phyloP scores from a whole-genome alignment of 53 echinoderm and acorn worm species.

The Mesocentrotus franciscanus region DNA sequence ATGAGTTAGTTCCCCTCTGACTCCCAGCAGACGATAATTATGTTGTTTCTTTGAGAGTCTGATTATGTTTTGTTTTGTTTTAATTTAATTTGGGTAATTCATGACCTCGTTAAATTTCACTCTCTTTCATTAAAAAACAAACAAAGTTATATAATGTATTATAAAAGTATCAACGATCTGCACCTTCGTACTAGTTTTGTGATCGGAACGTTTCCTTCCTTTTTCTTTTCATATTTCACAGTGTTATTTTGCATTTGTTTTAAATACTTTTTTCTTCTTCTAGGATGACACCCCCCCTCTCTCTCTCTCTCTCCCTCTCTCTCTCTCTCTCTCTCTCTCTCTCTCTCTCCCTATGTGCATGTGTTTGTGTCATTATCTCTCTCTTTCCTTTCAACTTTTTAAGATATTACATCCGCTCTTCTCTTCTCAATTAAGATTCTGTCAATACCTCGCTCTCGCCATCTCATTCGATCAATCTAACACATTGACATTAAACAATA shows the following conservation, averaged over 20 bases:
- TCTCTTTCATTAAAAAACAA: no score
- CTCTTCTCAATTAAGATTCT: neutral
- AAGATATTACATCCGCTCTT: neutral
- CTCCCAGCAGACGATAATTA: no score
- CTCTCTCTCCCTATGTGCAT: neutral
- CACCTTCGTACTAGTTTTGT: no score
- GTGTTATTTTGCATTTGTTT: neutral
- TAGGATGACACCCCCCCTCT: neutral
- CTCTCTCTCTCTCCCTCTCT: neutral
- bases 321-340: neutral
- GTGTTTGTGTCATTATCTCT: neutral
- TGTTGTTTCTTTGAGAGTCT: no score
- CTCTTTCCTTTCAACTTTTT: neutral
- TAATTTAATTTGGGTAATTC: no score
- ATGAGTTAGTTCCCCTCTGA: no score
- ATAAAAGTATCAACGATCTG: no score
- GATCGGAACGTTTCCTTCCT: no score
- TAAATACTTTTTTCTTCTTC: neutral
- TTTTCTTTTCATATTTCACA: neutral
- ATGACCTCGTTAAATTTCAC: no score
- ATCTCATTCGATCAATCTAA: neutral
- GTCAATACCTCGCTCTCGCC: neutral
- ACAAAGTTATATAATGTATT: no score
- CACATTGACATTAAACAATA: slow-evolving; percentile 30
- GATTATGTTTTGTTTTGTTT: no score